Evolutionary conservation across 1,140 invertebrate genomes (phyloP).

Genomic region (Danaus melanippus): DNA sequence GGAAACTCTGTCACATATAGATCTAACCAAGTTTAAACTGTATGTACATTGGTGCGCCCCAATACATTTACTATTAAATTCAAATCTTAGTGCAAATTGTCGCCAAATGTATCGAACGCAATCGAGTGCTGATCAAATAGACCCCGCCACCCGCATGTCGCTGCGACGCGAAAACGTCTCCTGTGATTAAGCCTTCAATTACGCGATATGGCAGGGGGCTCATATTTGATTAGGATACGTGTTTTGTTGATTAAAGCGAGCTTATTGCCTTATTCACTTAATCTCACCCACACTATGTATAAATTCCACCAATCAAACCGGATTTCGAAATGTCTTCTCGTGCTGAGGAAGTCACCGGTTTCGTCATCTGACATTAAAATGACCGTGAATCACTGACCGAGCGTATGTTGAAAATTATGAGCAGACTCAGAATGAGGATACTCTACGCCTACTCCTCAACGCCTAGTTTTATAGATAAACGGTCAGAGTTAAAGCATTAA

Average conservation of each 20-base stretch:
- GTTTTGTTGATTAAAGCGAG: slow-evolving; percentile 68
- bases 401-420: slow-evolving; percentile 19
- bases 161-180: slow-evolving; percentile 41
- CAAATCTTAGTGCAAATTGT: slow-evolving; percentile 31
- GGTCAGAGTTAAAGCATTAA: too few species aligned
- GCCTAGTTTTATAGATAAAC: slow-evolving; percentile 9
- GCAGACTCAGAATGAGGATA: slow-evolving; percentile 22
- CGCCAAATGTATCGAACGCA: slow-evolving; percentile 30
- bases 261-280: slow-evolving; percentile 64
- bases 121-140: slow-evolving; percentile 56
- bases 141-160: slow-evolving; percentile 32
- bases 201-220: slow-evolving; percentile 65
- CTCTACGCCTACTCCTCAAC: slow-evolving; percentile 24
- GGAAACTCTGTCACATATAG: too few species aligned
- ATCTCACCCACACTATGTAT: slow-evolving; percentile 32
- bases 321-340: slow-evolving; percentile 33
- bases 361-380: slow-evolving; percentile 47
- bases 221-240: slow-evolving; percentile 69
- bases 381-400: slow-evolving; percentile 41
- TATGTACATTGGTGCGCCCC: neutral
- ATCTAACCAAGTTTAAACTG: too few species aligned
- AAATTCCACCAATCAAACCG: slow-evolving; percentile 28
- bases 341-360: slow-evolving; percentile 30
- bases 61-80: slow-evolving; percentile 19
- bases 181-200: slow-evolving; percentile 68